Percentiles rank a stretch among this genome's conserved stretches.
phyloP scores from a whole-genome alignment of 1,140 invertebrate genomes.

The Dermatophagoides farinae region DNA sequence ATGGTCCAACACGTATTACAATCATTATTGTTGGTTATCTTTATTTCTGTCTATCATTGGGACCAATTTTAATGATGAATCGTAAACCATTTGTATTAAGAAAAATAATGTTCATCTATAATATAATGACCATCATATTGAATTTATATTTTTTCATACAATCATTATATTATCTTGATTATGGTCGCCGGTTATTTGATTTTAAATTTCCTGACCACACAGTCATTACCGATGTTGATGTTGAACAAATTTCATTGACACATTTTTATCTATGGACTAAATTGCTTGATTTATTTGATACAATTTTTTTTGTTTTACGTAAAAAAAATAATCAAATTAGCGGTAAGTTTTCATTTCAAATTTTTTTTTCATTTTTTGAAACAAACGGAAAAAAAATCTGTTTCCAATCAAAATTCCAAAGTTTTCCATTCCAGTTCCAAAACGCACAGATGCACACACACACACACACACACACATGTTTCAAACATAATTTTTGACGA shows the following conservation, averaged over 20 bases:
- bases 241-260: background rate
- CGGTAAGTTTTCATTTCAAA: conserved; percentile 23
- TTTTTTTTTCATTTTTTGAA: background rate
- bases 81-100: conserved; percentile 56
- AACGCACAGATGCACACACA: too few relatives aligned
- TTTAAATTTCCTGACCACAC: background rate
- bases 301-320: conserved; percentile 67
- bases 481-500: too few relatives aligned
- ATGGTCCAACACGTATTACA: background rate
- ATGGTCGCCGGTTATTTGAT: background rate
- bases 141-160: conserved; percentile 13
- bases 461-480: too few relatives aligned
- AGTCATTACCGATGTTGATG: background rate
- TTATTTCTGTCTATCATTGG: conserved; percentile 54
- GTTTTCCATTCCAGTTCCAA: too few relatives aligned
- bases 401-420: background rate
- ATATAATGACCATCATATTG: conserved; percentile 25
- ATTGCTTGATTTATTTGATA: conserved; percentile 77
- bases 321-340: conserved; percentile 70
- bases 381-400: background rate
- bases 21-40: conserved; percentile 34
- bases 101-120: conserved; percentile 53
- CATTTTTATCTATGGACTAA: conserved; percentile 37
- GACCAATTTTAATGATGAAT: conserved; percentile 61
- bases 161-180: background rate